phyloP scores from a whole-genome alignment of 2,888 invertebrate species.

The Lasius fuliginosus region DNA sequence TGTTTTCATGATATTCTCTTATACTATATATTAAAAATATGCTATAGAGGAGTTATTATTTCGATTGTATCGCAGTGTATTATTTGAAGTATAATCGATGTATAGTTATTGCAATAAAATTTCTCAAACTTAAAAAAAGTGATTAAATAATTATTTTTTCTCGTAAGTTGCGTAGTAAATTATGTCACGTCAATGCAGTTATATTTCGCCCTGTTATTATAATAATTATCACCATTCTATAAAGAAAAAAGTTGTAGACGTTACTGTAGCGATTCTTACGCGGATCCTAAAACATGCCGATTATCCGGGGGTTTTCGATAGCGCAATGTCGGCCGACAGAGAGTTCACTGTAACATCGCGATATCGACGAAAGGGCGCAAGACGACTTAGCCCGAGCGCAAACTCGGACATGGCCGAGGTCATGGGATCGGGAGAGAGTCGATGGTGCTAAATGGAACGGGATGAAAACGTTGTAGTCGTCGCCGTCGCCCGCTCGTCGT shows the following conservation, averaged over 20 bases:
- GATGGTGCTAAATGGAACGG: constrained; percentile 65
- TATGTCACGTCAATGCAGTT: not conserved
- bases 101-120: not conserved
- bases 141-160: not conserved
- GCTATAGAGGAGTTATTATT: not conserved
- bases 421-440: constrained; percentile 58
- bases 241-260: not conserved
- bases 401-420: constrained; percentile 56
- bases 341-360: constrained; percentile 56
- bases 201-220: not conserved
- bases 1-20: not conserved
- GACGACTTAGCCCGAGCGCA: constrained; percentile 54
- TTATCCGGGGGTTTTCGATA: not conserved
- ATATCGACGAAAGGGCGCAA: constrained; percentile 56
- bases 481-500: constrained; percentile 37
- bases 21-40: not conserved
- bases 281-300: not conserved
- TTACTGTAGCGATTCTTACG: not conserved
- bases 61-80: not conserved
- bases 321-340: constrained; percentile 26
- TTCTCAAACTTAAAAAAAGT: not conserved
- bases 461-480: constrained; percentile 46
- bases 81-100: not conserved
- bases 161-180: not conserved
- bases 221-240: not conserved